A percentile compares a stretch with the other conserved stretches of the same genome.
Conservation (phyloP, 1,140 invertebrate species). For the Zaprionus tsacasi region DNA sequence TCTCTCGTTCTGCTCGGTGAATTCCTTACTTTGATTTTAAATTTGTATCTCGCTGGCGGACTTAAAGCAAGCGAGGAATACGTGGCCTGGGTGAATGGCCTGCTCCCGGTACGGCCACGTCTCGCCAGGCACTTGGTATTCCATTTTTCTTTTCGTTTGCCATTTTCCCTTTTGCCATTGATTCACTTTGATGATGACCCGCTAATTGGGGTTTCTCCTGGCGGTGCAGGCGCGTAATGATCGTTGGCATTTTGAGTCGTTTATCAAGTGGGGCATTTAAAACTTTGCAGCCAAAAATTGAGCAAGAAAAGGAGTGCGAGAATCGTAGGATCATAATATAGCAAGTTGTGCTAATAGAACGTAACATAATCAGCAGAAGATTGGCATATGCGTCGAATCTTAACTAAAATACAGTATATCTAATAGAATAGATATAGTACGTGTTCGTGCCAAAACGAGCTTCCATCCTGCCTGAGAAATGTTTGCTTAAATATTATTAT, state of each 20-base stretch:
- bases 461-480: too few species aligned
- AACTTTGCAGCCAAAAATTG: conserved; percentile 5
- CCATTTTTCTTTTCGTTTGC: conserved; percentile 25
- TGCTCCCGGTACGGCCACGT: conserved; percentile 15
- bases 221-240: conserved; percentile 51
- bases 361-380: not conserved
- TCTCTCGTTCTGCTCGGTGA: conserved; percentile 10
- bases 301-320: not conserved
- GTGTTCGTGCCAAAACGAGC: not conserved
- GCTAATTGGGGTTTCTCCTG: conserved; percentile 57
- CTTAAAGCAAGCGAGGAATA: conserved; percentile 14
- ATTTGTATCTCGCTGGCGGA: conserved; percentile 52
- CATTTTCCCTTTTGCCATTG: conserved; percentile 51
- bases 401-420: not conserved
- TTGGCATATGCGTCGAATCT: not conserved
- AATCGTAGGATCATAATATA: not conserved
- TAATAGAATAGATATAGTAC: too few species aligned
- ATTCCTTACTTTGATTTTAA: conserved; percentile 73
- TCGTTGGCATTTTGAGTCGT: conserved; percentile 71
- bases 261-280: conserved; percentile 62
- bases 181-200: conserved; percentile 73
- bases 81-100: conserved; percentile 5
- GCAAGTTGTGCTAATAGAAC: not conserved
- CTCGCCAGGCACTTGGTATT: conserved; percentile 26
- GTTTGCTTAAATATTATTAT: too few species aligned